Evolutionary conservation across 2,888 invertebrate genomes (phyloP).

Genomic region (Gari tellinella): DNA sequence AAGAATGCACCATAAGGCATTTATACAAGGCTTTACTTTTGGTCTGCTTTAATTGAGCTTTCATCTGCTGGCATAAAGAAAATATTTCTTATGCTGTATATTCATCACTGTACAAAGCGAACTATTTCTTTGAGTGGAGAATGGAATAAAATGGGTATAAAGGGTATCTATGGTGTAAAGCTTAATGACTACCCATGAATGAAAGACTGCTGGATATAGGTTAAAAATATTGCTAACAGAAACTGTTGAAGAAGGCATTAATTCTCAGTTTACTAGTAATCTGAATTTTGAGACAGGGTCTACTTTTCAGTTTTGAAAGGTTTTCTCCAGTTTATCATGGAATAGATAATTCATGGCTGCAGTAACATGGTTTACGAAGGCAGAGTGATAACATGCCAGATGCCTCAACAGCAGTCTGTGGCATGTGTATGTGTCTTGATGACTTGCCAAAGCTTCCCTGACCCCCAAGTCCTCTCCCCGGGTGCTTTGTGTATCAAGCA

Average conservation of each 20-base stretch:
- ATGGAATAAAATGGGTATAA: background rate
- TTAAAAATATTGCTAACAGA: no score
- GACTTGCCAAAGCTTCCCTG: background rate
- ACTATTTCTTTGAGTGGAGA: background rate
- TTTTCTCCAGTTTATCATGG: conserved; percentile 3
- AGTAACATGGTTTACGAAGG: conserved; percentile 3
- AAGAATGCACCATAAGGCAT: no score
- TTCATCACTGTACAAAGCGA: no score
- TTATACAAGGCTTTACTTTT: background rate
- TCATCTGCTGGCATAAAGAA: no score
- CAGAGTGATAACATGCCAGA: conserved; percentile 5
- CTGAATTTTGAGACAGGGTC: no score
- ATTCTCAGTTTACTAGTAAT: background rate
- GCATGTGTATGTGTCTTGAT: conserved; percentile 6
- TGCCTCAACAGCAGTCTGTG: conserved; percentile 2
- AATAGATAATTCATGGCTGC: conserved; percentile 6
- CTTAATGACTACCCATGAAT: background rate
- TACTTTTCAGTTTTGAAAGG: no score
- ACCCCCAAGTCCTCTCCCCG: no score
- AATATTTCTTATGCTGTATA: no score
- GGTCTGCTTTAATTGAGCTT: background rate
- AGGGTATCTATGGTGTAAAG: no score
- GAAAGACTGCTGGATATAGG: no score
- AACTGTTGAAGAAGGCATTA: background rate
- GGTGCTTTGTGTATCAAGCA: no score